Base-by-base conservation (phyloP, 1,140 invertebrate genomes). In the Episyrphus balteatus region DNA sequence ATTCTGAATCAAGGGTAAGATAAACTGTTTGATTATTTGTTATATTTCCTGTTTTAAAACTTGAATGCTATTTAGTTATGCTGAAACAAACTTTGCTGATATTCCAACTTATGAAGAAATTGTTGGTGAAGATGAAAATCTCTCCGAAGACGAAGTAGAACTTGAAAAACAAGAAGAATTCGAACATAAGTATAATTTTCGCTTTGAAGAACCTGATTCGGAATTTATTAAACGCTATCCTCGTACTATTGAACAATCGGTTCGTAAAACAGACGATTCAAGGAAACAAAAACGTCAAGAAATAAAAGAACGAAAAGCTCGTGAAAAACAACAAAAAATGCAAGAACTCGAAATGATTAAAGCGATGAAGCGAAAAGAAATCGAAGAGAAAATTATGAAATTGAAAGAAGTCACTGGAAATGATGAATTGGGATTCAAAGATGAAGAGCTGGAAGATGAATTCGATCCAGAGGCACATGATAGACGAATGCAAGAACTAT, bases 121-220 rank as follows among this genome's bases (percentile, higher is more conserved):
- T 50, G 69, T 83, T 21, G 77, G 83, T 49, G 78, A 84, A 49
- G 76, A 80, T 57, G 79, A 55, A 0, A 80, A 81, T 51, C 70
- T 88, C 45, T 87, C 84, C 1, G 88, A 86, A 51, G 88, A 94
- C 68, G 89, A 94, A 60, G 71, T 78, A 52, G 76, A 80, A 51
- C 73, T 91, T 13, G 80, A 86, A 53, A 78, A 83, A 57, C 88
- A 92, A 62, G 87, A 90, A 40, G 77, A 87, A 68, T 98, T 96
- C 75, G 94, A 98, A 61, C 78, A 88, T 31, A 95, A 96, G 60
- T 98, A 86, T 62, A 97, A 98, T 72, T 96, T 94, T 67, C 78
- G 94, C 55, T 98, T 87, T 71, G 92, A 98, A 72, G 92, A 98
- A 70, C 93, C 93, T 1, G 93, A 96, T 72, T 77, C 84, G 43